Percentiles rank a stretch among this genome's conserved stretches.
Conservation (phyloP, 1,140 invertebrate species). For the Anadara kagoshimensis region DNA sequence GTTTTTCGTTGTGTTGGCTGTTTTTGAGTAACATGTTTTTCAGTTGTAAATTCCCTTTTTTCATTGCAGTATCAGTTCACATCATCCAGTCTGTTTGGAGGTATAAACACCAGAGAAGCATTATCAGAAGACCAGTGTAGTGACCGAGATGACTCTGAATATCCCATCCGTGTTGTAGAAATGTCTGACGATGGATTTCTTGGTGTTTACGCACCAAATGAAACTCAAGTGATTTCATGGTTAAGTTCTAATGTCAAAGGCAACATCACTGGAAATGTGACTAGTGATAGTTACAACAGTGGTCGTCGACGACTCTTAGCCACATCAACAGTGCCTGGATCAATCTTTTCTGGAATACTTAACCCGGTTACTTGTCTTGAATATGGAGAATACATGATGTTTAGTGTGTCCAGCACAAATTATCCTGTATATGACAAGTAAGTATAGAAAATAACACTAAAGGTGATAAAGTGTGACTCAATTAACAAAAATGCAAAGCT, state of each 20-base stretch:
- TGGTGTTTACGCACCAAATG: conserved; percentile 63
- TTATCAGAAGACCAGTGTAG: conserved; percentile 62
- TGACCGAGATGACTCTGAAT: conserved; percentile 39
- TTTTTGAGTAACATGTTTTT: too few relatives aligned
- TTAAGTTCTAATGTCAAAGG: conserved; percentile 53
- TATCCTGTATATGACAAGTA: conserved; percentile 71
- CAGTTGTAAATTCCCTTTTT: conserved; percentile 11
- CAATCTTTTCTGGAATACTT: conserved; percentile 57
- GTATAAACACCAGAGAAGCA: conserved; percentile 61
- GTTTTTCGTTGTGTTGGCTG: too few relatives aligned
- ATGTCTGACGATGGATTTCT: conserved; percentile 53
- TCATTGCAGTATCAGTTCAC: conserved; percentile 53
- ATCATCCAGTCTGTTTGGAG: conserved; percentile 39
- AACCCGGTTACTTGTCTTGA: conserved; percentile 65
- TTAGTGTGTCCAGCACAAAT: conserved; percentile 58
- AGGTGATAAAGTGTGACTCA: too few relatives aligned
- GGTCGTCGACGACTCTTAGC: conserved; percentile 59
- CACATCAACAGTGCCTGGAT: conserved; percentile 40
- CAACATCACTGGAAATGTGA: conserved; percentile 54
- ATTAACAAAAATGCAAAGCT: too few relatives aligned
- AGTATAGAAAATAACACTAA: conserved; percentile 17
- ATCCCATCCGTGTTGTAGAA: conserved; percentile 50
- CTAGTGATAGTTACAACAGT: conserved; percentile 39
- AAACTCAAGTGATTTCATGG: conserved; percentile 32
- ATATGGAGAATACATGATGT: conserved; percentile 63